Evolutionary conservation across 2,888 invertebrate species (phyloP).

Genomic region (Busseola fusca): DNA sequence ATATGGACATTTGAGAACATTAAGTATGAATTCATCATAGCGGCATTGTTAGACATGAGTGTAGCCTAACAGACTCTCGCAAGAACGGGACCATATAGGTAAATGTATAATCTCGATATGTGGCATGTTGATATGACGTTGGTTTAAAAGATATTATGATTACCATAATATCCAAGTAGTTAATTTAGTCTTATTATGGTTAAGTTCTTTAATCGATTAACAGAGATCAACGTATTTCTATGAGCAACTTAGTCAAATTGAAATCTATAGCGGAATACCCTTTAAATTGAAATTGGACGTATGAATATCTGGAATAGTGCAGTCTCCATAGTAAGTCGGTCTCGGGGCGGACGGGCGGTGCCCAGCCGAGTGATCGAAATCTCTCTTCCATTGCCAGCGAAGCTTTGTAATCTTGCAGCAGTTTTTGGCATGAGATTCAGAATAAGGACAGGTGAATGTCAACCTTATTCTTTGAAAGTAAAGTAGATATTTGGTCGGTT

Average conservation of each 20-base stretch:
- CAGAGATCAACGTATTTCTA: background rate
- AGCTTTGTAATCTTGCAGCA: slow-evolving; percentile 62
- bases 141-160: background rate
- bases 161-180: too few species aligned
- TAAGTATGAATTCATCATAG: slow-evolving; percentile 39
- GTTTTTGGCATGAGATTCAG: slow-evolving; percentile 62
- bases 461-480: slow-evolving; percentile 20
- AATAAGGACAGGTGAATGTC: slow-evolving; percentile 1
- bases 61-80: background rate
- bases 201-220: background rate
- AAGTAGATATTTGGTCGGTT: slow-evolving; percentile 28
- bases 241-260: background rate
- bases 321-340: slow-evolving; percentile 25
- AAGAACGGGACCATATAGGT: background rate
- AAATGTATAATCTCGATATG: too few species aligned
- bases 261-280: slow-evolving; percentile 21
- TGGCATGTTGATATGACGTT: background rate
- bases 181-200: background rate
- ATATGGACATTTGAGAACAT: slow-evolving; percentile 43
- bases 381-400: slow-evolving; percentile 56
- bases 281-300: slow-evolving; percentile 29
- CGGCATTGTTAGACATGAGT: background rate
- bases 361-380: slow-evolving; percentile 55
- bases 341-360: slow-evolving; percentile 4
- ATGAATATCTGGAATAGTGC: slow-evolving; percentile 43